Percentiles rank a stretch among this genome's conserved stretches.
Conservation (phyloP, 35 echinoderm and acorn worm genomes). For the Apostichopus parvimensis region DNA sequence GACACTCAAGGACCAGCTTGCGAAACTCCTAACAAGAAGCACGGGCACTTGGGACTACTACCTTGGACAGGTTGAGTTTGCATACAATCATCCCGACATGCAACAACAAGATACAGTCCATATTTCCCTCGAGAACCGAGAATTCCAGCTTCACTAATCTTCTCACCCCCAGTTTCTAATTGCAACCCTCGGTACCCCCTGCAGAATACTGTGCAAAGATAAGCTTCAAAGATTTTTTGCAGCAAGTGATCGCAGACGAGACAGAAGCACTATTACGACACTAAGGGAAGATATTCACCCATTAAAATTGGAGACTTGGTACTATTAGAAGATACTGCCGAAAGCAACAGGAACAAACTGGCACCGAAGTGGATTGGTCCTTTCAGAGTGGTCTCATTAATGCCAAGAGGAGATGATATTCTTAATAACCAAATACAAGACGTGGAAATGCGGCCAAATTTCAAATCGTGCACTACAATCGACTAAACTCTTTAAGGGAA, state of each 20-base stretch:
- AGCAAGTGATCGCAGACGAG: not conserved
- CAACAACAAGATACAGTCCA: not conserved
- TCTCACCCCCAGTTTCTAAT: not conserved
- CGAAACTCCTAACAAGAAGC: not conserved
- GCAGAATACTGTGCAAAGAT: not conserved
- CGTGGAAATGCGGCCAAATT: too few relatives aligned
- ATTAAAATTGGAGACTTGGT: constrained; percentile 9
- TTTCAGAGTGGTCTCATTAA: not conserved
- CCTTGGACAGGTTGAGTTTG: not conserved
- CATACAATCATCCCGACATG: not conserved
- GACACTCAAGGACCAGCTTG: not conserved
- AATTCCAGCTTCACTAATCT: not conserved
- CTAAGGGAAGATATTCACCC: not conserved
- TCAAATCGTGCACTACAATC: too few relatives aligned
- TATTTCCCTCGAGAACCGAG: not conserved
- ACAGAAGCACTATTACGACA: not conserved
- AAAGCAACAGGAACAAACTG: constrained; percentile 17
- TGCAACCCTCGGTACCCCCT: not conserved
- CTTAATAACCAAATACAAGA: too few relatives aligned
- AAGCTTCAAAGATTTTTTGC: not conserved
- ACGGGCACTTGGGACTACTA: not conserved
- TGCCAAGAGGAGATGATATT: too few relatives aligned
- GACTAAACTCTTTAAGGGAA: too few relatives aligned
- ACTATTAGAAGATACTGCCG: constrained; percentile 4
- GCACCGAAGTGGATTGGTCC: constrained; percentile 21